Evolutionary conservation across 2,113 vertebrate genomes (phyloP), one percentile per base, ranked within the genome.

Genomic region (Athene noctua): DNA sequence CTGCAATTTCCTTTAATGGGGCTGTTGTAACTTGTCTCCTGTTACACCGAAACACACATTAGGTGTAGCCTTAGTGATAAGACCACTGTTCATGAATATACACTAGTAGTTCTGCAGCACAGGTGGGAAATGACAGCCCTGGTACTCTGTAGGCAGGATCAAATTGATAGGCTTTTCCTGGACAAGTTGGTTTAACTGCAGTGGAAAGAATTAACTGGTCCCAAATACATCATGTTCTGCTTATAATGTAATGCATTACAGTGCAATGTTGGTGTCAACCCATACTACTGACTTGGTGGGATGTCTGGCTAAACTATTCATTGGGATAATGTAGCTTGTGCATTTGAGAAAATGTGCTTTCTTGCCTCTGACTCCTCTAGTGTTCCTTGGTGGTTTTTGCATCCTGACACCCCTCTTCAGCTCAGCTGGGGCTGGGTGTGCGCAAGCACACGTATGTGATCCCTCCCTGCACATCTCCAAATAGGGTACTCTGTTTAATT

Each of bases 21-120:
- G 73, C 40, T 80, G 89, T 92, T 97, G 91, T 94, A 95, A 94
- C 81, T 88, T 96, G 96, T 95, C 94, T 95, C 55, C 67, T 74
- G 85, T 80, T 94, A 90, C 81, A 80, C 51, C 71, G 81, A 79
- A 88, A 74, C 32, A 83, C 85, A 80, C 59, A 78, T 88, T 88
- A 82, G 68, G 71, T 82, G 11, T 94, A 97, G 90, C 92, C 84
- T 93, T 95, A 94, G 81, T 77, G 93, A 88, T 93, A 94, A 94
- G 85, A 95, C 78, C 93, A 88, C 78, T 94, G 16, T 59, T 96
- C 67, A 92, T 96, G 93, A 95, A 94, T 95, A 97, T 82, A 88
- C 54, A 83, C 26, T 11, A 80, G 54, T 29, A 62, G 73, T 63
- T 96, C 70, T 82, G 70, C 88, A 78, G 87, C 67, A 80, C 36